These are phyloP conservation scores for Pomatorhinus ruficollis DNA, from an alignment of 2,113 vertebrate genomes.

Conservation along the genomic window DNA sequence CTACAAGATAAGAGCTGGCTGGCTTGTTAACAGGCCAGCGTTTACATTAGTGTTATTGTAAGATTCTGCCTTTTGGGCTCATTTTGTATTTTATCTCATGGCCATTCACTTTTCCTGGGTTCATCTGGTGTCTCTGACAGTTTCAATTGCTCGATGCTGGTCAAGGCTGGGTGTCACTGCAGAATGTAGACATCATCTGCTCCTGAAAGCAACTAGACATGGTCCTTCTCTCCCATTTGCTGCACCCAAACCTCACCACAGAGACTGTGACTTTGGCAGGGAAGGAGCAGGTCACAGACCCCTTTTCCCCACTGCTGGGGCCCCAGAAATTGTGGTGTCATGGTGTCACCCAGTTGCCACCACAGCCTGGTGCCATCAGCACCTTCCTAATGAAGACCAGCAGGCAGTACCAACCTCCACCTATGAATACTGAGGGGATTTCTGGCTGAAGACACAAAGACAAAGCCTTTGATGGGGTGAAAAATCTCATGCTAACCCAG, in stretches of 20 bases:
- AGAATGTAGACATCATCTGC: neutral
- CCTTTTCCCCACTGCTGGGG: neutral
- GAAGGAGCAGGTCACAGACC: neutral
- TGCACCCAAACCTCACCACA: neutral
- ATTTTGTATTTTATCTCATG: neutral
- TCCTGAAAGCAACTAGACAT: neutral
- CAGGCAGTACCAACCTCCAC: neutral
- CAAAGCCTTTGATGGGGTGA: neutral
- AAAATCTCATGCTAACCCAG: neutral
- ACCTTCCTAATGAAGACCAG: neutral
- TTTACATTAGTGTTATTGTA: neutral
- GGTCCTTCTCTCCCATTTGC: neutral
- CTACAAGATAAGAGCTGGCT: constrained; percentile 37
- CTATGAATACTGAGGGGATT: neutral
- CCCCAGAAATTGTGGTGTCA: fast-evolving
- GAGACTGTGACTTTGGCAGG: neutral
- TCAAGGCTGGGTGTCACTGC: neutral
- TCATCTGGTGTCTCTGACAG: neutral
- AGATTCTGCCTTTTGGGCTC: neutral
- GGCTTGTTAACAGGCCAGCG: neutral
- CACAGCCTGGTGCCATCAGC: neutral
- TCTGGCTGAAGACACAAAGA: neutral
- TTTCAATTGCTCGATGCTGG: neutral
- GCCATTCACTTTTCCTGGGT: neutral
- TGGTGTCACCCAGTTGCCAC: neutral